These are phyloP conservation scores for Dendrophyllia cribrosa DNA, from an alignment of 64 coral and sea anemone genomes.

Conservation along the genomic window DNA sequence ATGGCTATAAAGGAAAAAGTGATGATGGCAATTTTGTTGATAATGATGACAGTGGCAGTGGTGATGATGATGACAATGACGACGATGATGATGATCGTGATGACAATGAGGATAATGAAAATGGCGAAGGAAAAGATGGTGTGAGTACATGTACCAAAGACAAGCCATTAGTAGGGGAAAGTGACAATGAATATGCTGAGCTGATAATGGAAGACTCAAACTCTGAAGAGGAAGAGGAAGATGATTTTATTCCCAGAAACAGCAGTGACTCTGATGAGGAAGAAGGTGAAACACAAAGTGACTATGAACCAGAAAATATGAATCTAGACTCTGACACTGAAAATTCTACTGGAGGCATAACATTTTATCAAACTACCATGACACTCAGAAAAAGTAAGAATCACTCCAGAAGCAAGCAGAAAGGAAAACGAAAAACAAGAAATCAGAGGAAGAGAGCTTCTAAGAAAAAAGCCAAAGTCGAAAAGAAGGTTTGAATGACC, in stretches of 20 bases:
- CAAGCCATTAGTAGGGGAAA: background rate
- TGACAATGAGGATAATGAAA: background rate
- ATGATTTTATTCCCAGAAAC: background rate
- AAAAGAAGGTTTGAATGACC: background rate
- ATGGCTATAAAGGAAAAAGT: background rate
- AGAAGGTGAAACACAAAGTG: background rate
- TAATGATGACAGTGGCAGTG: background rate
- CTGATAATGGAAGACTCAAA: slow-evolving; percentile 33
- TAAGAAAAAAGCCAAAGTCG: slow-evolving; percentile 1
- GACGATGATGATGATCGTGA: background rate
- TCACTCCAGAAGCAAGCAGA: background rate
- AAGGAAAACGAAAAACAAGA: slow-evolving; percentile 23
- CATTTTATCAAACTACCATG: slow-evolving; percentile 5
- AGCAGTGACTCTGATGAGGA: slow-evolving; percentile 14
- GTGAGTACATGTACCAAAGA: background rate
- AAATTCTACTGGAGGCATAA: slow-evolving; percentile 6
- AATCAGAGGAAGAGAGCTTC: slow-evolving; percentile 23
- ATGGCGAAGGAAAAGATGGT: background rate
- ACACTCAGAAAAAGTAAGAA: slow-evolving; percentile 9
- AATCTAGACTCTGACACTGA: slow-evolving; percentile 39
- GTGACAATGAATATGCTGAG: slow-evolving; percentile 19
- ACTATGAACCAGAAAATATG: slow-evolving; percentile 34
- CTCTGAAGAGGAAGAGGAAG: slow-evolving; percentile 15
- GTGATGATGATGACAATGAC: background rate
- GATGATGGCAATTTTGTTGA: background rate